These are phyloP conservation scores for Heliconius erato DNA, from an alignment of 2,888 invertebrate genomes.

Conservation along the genomic window DNA sequence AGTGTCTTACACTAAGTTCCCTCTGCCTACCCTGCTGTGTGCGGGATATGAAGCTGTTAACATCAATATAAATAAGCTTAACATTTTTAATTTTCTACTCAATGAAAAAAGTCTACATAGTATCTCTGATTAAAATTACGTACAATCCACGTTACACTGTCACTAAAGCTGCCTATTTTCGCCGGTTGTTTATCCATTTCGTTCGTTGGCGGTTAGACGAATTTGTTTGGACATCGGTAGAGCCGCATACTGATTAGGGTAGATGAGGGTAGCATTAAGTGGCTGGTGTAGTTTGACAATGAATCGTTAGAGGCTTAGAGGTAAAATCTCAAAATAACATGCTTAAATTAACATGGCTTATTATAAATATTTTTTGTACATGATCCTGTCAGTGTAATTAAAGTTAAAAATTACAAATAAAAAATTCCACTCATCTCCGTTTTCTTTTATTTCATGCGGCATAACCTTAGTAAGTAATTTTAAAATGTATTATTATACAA, in stretches of 20 bases:
- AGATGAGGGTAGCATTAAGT: slow-evolving; percentile 41
- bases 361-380: not conserved
- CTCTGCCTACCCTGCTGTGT: too few species aligned
- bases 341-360: not conserved
- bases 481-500: too few species aligned
- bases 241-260: slow-evolving; percentile 51
- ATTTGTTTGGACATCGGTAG: slow-evolving; percentile 41
- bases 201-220: slow-evolving; percentile 40
- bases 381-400: not conserved
- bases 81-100: not conserved
- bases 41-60: too few species aligned
- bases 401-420: too few species aligned
- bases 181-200: slow-evolving; percentile 44
- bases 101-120: not conserved
- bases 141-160: slow-evolving; percentile 14
- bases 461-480: too few species aligned
- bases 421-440: too few species aligned
- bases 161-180: slow-evolving; percentile 38
- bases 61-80: not conserved
- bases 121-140: not conserved
- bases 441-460: too few species aligned
- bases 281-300: slow-evolving; percentile 27
- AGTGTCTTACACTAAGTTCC: too few species aligned
- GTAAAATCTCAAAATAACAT: slow-evolving; percentile 4
- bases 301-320: slow-evolving; percentile 1